Conservation (phyloP, 2,797 vertebrate species). For the Gephyroberyx darwinii region DNA sequence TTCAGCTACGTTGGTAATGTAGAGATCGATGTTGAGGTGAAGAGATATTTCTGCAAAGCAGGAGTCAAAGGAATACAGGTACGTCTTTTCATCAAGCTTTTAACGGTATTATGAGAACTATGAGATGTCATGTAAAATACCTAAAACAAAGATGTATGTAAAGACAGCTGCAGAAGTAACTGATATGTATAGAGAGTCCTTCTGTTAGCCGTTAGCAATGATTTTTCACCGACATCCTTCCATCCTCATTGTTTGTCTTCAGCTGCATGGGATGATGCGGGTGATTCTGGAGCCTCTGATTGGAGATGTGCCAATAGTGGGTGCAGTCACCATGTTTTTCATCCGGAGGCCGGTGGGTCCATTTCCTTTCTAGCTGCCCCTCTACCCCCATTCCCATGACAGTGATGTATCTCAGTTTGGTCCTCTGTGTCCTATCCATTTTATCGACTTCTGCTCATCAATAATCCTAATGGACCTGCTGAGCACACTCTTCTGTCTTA, state of each 20-base stretch:
- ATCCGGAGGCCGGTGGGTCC: constrained; percentile 90
- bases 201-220: background rate
- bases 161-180: background rate
- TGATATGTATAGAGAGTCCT: background rate
- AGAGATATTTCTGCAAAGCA: constrained; percentile 95
- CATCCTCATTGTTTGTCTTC: constrained; percentile 23
- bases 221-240: background rate
- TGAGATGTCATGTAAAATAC: background rate
- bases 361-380: constrained; percentile 21
- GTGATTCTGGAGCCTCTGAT: constrained; percentile 94
- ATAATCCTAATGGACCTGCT: constrained; percentile 40
- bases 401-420: constrained; percentile 27
- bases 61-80: constrained; percentile 96
- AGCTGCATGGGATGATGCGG: constrained; percentile 91
- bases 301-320: constrained; percentile 91
- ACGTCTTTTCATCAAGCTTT: constrained; percentile 32
- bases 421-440: background rate
- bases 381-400: constrained; percentile 3
- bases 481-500: constrained; percentile 14
- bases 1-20: constrained; percentile 90
- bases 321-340: constrained; percentile 94
- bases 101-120: background rate
- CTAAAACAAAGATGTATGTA: background rate
- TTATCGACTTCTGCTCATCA: constrained; percentile 51
- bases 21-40: constrained; percentile 94